A percentile compares a stretch with the other conserved stretches of the same genome.
phyloP scores from a whole-genome alignment of 2,888 invertebrate species.

The Synergus laeviventris region DNA sequence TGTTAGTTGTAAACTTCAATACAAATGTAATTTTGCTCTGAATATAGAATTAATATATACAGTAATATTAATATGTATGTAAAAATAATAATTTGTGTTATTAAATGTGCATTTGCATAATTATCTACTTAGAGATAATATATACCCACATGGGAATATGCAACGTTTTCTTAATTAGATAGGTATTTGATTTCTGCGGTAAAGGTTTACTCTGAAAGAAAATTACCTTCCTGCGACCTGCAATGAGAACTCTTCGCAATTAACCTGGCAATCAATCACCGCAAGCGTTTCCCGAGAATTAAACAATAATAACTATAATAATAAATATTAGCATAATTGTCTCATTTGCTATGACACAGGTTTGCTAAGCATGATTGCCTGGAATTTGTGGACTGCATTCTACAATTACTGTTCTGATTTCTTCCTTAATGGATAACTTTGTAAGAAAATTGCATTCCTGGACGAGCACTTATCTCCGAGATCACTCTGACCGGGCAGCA shows the following conservation, averaged over 20 bases:
- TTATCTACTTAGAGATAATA: neutral
- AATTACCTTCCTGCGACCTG: no score
- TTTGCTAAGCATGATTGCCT: neutral
- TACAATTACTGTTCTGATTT: slow-evolving; percentile 27
- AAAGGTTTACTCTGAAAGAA: no score
- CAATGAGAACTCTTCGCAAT: no score
- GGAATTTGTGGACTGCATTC: slow-evolving; percentile 4
- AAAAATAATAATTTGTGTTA: neutral
- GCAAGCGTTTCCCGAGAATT: no score
- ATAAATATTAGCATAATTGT: neutral
- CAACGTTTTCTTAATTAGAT: no score
- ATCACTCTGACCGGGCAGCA: slow-evolving; percentile 14
- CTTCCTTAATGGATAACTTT: slow-evolving; percentile 23
- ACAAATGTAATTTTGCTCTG: slow-evolving; percentile 4
- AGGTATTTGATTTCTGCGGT: no score
- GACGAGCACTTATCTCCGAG: slow-evolving; percentile 6
- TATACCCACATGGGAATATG: no score
- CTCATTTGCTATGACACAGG: neutral
- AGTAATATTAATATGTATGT: neutral
- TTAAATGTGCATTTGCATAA: neutral
- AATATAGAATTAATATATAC: neutral
- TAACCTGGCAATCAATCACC: no score
- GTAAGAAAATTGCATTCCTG: slow-evolving; percentile 31
- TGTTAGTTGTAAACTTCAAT: neutral
- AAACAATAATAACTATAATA: no score